These are phyloP conservation scores for Anolis sagrei DNA, from an alignment of 2,113 vertebrate genomes.

Conservation along the genomic window DNA sequence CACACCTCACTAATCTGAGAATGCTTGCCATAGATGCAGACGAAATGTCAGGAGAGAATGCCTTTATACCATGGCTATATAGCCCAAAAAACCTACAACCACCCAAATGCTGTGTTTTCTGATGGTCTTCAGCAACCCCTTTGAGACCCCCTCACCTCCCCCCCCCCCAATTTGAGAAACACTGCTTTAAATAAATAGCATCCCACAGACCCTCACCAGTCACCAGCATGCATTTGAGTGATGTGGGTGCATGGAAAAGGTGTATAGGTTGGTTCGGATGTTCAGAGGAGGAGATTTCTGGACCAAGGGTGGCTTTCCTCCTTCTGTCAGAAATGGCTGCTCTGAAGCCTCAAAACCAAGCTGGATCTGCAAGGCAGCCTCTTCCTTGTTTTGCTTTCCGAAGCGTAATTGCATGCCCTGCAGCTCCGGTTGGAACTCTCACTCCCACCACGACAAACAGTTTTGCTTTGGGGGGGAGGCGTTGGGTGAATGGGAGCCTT, in stretches of 20 bases:
- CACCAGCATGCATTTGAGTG: too few relatives aligned
- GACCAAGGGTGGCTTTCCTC: too few relatives aligned
- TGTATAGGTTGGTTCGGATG: neutral
- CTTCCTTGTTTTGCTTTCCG: neutral
- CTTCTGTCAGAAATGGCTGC: neutral
- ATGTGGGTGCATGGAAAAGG: neutral
- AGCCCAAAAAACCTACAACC: too few relatives aligned
- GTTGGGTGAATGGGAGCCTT: conserved; percentile 6
- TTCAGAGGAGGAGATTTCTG: neutral
- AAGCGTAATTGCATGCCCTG: neutral
- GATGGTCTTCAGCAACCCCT: too few relatives aligned
- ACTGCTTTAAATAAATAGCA: too few relatives aligned
- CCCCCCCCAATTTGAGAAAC: too few relatives aligned
- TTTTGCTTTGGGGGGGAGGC: conserved; percentile 1
- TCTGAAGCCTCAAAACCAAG: neutral
- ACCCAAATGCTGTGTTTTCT: too few relatives aligned
- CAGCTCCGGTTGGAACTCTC: neutral
- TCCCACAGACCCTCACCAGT: neutral
- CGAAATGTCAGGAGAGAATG: too few relatives aligned
- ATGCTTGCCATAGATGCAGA: too few relatives aligned
- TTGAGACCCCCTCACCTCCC: too few relatives aligned
- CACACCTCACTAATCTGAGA: too few relatives aligned
- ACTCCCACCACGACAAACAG: neutral
- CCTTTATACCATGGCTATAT: too few relatives aligned
- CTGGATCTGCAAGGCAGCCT: neutral